Conservation (phyloP, 2,113 vertebrate genomes). For the Strix uralensis region DNA sequence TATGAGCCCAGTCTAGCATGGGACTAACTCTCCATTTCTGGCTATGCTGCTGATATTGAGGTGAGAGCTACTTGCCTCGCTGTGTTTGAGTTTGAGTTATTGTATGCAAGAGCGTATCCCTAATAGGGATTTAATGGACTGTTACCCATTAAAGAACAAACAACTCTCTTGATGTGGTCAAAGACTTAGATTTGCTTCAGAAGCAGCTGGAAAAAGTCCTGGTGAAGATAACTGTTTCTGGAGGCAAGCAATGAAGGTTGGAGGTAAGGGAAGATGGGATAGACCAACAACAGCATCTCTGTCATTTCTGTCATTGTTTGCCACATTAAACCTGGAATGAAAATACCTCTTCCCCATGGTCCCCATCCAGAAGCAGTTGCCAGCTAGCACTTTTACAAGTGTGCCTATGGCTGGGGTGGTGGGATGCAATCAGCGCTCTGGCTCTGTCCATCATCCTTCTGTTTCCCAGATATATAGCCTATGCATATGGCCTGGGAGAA, state of each 20-base stretch:
- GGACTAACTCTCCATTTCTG: neutral
- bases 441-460: neutral
- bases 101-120: neutral
- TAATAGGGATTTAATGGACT: neutral
- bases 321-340: neutral
- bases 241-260: neutral
- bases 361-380: neutral
- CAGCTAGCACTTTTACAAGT: neutral
- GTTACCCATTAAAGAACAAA: neutral
- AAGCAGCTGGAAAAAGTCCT: neutral
- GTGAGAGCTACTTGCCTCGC: neutral
- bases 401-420: neutral
- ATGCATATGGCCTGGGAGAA: accelerated
- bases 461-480: neutral
- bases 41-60: neutral
- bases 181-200: neutral
- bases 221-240: neutral
- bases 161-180: neutral
- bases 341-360: neutral
- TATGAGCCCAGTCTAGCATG: neutral
- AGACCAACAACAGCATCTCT: neutral
- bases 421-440: neutral
- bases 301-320: neutral
- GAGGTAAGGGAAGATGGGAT: neutral
- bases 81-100: neutral